Evolutionary conservation across 2,888 invertebrate species (phyloP).

Genomic region (Lingula anatina): DNA sequence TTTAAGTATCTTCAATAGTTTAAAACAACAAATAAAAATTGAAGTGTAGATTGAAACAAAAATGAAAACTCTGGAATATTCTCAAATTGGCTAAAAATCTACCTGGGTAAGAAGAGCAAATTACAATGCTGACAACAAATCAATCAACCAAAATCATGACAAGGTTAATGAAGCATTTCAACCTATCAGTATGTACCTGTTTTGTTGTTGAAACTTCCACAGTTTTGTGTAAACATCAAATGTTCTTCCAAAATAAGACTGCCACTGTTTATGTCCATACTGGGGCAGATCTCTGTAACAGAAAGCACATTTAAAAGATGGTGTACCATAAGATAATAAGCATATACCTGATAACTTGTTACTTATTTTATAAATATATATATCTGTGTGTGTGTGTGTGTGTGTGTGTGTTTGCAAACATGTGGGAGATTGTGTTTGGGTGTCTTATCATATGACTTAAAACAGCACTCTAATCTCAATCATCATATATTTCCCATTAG

Average conservation of each 20-base stretch:
- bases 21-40: too few species aligned
- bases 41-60: too few species aligned
- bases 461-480: too few species aligned
- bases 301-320: background rate
- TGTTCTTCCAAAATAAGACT: slow-evolving; percentile 91
- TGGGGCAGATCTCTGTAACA: slow-evolving; percentile 82
- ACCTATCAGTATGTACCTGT: slow-evolving; percentile 59
- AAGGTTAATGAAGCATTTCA: too few species aligned
- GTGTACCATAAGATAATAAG: background rate
- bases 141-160: too few species aligned
- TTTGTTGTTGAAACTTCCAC: slow-evolving; percentile 98
- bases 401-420: slow-evolving; percentile 1
- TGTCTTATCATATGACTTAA: background rate
- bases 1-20: too few species aligned
- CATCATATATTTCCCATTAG: too few species aligned
- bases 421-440: background rate
- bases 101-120: too few species aligned
- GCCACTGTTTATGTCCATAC: slow-evolving; percentile 97
- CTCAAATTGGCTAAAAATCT: too few species aligned
- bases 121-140: too few species aligned
- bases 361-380: slow-evolving; percentile 3
- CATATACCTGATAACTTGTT: background rate
- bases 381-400: slow-evolving; percentile 3
- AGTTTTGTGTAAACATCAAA: slow-evolving; percentile 96
- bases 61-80: too few species aligned